Conservation (phyloP, 2,113 vertebrate genomes). For the Antigone vipio region DNA sequence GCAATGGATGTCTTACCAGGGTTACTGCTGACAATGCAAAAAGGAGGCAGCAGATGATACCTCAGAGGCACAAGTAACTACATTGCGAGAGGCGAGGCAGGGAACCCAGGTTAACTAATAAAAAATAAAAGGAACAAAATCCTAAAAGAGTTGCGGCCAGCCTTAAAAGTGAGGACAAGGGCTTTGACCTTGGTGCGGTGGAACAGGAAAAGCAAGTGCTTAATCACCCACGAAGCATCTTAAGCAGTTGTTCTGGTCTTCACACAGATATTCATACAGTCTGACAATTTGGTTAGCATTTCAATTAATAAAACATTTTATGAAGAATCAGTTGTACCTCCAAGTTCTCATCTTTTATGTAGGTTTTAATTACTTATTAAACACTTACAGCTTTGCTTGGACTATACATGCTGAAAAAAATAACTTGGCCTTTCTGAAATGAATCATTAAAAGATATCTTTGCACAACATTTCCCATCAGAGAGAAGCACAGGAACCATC, state of each 20-base stretch:
- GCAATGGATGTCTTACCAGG: not conserved
- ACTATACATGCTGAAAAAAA: not conserved
- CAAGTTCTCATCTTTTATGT: not conserved
- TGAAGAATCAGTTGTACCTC: not conserved
- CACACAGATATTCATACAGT: not conserved
- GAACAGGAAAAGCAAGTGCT: not conserved
- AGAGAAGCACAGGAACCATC: not conserved
- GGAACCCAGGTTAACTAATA: not conserved
- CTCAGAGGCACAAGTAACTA: not conserved
- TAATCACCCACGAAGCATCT: not conserved
- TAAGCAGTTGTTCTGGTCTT: not conserved
- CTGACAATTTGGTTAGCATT: not conserved
- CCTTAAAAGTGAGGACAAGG: not conserved
- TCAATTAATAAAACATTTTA: slow-evolving; percentile 34
- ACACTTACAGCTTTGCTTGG: not conserved
- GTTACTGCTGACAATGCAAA: not conserved
- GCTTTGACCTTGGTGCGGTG: not conserved
- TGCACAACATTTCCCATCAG: not conserved
- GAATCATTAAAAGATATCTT: not conserved
- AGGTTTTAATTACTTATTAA: slow-evolving; percentile 36
- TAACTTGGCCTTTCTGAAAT: not conserved
- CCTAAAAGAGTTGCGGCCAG: not conserved
- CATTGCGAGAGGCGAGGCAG: not conserved
- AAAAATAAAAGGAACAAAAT: not conserved
- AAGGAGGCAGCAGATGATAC: not conserved